Percentiles rank a stretch among this genome's conserved stretches.
Conservation (phyloP, 2,888 invertebrate genomes). For the Hydraecia micacea region DNA sequence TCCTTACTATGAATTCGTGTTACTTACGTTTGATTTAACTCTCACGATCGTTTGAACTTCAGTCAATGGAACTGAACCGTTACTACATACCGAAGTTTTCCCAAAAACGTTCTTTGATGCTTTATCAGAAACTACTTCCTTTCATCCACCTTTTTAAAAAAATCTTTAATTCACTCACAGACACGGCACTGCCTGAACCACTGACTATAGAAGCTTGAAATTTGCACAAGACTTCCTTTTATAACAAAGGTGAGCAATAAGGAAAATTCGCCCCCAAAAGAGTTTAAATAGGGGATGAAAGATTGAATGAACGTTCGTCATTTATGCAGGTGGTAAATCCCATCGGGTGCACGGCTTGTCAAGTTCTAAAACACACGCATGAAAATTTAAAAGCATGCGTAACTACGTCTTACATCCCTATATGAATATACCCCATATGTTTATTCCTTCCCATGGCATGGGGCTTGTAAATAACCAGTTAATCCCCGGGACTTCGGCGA, state of each 20-base stretch:
- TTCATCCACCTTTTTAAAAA: neutral
- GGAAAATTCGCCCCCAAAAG: neutral
- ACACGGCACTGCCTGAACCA: neutral
- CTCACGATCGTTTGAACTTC: neutral
- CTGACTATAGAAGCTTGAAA: neutral
- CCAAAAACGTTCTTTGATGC: neutral
- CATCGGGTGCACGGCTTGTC: neutral
- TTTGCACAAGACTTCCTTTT: neutral
- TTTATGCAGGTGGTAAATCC: neutral
- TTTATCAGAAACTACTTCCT: neutral
- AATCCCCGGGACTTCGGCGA: conserved; percentile 48
- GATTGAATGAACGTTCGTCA: neutral
- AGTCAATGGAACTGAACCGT: neutral
- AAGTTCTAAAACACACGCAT: conserved; percentile 12
- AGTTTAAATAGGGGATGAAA: neutral
- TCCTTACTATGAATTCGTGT: neutral
- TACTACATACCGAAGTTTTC: neutral
- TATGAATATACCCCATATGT: conserved; percentile 32
- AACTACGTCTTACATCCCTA: neutral
- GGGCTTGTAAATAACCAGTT: conserved; percentile 61
- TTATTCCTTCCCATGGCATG: conserved; percentile 40
- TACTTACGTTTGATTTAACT: conserved; percentile 14
- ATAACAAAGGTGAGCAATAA: too few relatives aligned
- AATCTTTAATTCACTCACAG: neutral
- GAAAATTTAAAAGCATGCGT: conserved; percentile 22